Conservation (phyloP, 2,113 vertebrate species). For the Mesembrinibis cayennensis region DNA sequence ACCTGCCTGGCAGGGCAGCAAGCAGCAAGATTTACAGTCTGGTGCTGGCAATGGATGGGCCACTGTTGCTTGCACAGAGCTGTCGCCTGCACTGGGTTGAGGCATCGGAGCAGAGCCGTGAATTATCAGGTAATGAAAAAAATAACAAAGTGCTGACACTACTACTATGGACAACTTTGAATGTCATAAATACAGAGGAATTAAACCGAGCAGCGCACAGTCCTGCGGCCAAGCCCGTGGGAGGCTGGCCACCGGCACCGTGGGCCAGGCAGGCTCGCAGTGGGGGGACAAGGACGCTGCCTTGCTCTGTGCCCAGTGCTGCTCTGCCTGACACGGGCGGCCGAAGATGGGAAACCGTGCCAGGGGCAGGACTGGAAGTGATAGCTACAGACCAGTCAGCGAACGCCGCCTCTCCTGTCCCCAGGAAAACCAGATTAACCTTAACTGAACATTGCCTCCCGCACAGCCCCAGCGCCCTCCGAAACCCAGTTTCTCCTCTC, state of each 20-base stretch:
- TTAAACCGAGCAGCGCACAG: background rate
- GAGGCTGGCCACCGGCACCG: background rate
- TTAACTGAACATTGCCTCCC: background rate
- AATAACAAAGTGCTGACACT: conserved; percentile 10
- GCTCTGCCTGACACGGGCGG: background rate
- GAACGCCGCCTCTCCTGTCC: background rate
- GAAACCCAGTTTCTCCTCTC: background rate
- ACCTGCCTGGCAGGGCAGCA: background rate
- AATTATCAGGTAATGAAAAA: conserved; percentile 34
- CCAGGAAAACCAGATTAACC: background rate
- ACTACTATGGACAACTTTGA: background rate
- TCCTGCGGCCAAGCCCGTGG: accelerated
- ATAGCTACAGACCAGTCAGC: background rate
- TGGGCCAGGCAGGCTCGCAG: background rate
- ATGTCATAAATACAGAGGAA: background rate
- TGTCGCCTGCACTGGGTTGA: background rate
- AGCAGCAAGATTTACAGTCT: background rate
- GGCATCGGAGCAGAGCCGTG: background rate
- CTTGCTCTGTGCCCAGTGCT: background rate
- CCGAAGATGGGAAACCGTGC: background rate
- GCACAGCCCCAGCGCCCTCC: accelerated
- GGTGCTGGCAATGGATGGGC: background rate
- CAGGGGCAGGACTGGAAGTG: background rate
- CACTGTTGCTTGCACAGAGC: background rate
- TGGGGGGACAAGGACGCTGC: background rate